These are phyloP conservation scores for Anthoptus insignis DNA, from an alignment of 2,888 invertebrate genomes.

Conservation along the genomic window DNA sequence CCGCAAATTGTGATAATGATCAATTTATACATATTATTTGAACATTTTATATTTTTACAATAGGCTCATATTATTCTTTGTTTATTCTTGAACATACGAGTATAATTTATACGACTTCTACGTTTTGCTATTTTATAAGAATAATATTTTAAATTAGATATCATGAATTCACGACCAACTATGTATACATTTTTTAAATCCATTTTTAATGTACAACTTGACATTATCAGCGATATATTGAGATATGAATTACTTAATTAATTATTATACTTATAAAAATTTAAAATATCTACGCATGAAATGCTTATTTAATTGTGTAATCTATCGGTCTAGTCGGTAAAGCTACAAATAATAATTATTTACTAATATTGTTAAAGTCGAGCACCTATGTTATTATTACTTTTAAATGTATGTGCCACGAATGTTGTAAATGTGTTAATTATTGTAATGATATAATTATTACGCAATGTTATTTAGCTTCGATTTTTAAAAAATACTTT, in stretches of 20 bases:
- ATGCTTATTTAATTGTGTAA: constrained; percentile 24
- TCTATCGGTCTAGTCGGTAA: constrained; percentile 35
- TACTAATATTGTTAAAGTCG: constrained; percentile 19
- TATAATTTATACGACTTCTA: constrained; percentile 14
- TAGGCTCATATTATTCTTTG: neutral
- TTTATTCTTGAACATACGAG: constrained; percentile 3
- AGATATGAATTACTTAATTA: constrained; percentile 14
- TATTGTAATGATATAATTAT: constrained; percentile 26
- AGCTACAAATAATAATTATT: constrained; percentile 8
- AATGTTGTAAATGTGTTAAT: constrained; percentile 31
- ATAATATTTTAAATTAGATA: constrained; percentile 21
- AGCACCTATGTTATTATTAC: constrained; percentile 29
- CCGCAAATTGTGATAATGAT: constrained; percentile 32
- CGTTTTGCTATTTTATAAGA: constrained; percentile 4
- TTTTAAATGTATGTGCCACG: constrained; percentile 34
- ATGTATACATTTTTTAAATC: constrained; percentile 24
- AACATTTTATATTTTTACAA: neutral
- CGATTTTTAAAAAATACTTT: constrained; percentile 15
- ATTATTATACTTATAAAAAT: constrained; percentile 17
- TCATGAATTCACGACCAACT: constrained; percentile 26
- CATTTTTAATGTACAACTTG: constrained; percentile 23
- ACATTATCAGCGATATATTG: constrained; percentile 27
- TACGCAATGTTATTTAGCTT: constrained; percentile 29
- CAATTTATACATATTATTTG: too few relatives aligned
- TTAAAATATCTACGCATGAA: constrained; percentile 25